Percentiles rank a stretch among this genome's conserved stretches.
These are phyloP conservation scores for Telmatochromis sp. DNA, from an alignment of 2,113 vertebrate species.

Conservation along the genomic window DNA sequence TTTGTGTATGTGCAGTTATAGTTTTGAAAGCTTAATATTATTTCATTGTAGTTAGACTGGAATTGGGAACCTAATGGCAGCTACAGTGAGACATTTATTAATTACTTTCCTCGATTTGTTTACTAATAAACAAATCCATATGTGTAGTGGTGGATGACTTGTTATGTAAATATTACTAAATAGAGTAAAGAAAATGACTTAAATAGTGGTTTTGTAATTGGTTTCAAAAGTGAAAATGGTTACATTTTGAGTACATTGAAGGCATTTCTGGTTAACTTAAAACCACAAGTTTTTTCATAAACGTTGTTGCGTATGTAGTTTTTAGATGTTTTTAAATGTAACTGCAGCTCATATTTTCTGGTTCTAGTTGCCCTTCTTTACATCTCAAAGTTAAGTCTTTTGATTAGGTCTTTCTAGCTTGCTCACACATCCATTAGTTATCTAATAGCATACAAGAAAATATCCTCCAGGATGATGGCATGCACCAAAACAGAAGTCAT, in stretches of 20 bases:
- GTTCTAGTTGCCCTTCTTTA: not conserved
- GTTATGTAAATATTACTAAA: not conserved
- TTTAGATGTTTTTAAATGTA: not conserved
- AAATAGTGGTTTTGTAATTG: not conserved
- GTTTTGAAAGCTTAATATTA: not conserved
- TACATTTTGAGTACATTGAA: not conserved
- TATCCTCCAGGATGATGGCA: not conserved
- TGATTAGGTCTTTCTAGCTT: not conserved
- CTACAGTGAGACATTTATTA: not conserved
- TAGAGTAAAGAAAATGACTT: not conserved
- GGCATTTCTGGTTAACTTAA: not conserved
- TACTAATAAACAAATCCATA: not conserved
- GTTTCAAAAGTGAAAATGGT: not conserved
- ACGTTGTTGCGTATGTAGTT: not conserved
- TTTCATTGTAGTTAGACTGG: not conserved
- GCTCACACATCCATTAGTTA: not conserved
- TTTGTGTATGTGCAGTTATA: not conserved
- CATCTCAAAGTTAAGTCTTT: not conserved
- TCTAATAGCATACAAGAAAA: conserved; percentile 1
- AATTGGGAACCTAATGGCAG: not conserved
- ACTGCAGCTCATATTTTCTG: not conserved
- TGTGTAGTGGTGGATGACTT: not conserved
- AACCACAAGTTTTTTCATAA: not conserved
- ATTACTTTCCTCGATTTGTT: not conserved
- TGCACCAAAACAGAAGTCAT: not conserved